Base-by-base conservation (phyloP, 2,888 invertebrate species). In the Protonemura montana region DNA sequence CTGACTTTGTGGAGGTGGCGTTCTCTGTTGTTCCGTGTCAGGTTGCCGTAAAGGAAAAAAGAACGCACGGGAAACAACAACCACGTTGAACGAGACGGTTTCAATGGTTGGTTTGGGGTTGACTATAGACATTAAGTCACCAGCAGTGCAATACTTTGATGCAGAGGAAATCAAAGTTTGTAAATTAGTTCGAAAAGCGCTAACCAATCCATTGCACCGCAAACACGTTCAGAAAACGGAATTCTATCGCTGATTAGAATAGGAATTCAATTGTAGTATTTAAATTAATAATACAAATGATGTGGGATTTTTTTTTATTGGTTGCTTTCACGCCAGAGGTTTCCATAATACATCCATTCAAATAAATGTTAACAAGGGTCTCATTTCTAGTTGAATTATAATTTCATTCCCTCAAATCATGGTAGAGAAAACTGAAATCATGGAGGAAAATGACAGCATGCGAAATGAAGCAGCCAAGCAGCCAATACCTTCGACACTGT, bases 101-200 rank as follows among this genome's bases (percentile, higher is more conserved):
- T 35, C 35, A 35, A 35, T 3, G 35, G 35, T 35, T 35, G 35
- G 35, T 3, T 29, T 6, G 16, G 41, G 42, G 59, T 42, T 35
- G 83, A 27, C 16, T 28, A 59, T n/a, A 59, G 59, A 21, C 25
- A 25, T 25, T 25, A 76, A 42, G 84, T 84, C 84, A 84, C 29
- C 2, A 27, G n/a, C 84, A 84, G 84, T 76, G 29, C 84, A 84
- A 84, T 59, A 81, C 30, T 59, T 81, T 81, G 84, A 26, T 80
- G 84, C 80, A 30, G 84, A 77, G 78, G 84, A 86, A 86, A 86
- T 86, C 86, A 86, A 86, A 86, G 80, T 86, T 86, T 86, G 86
- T 77, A 86, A 86, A 86, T 86, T 86, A 86, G 86, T 86, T 86
- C 85, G 78, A 41, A 80, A 85, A 30, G 59, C 82, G 35, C 1